These are phyloP conservation scores for Strigamia crassipes DNA, from an alignment of 2,888 invertebrate species.

Conservation along the genomic window DNA sequence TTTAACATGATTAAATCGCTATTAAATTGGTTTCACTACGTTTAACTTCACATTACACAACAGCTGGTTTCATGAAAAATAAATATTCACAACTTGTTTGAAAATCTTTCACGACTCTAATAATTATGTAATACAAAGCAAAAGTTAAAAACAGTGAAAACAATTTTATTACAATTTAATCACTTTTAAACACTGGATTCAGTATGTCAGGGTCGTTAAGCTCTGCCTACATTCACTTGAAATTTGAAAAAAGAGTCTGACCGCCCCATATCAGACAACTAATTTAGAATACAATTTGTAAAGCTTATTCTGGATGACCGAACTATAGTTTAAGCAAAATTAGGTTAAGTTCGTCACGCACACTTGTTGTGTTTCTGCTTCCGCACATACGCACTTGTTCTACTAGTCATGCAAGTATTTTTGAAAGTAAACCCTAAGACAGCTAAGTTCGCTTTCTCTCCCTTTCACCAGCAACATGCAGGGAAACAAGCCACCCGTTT, in stretches of 20 bases:
- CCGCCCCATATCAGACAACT: too few species aligned
- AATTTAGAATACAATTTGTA: too few species aligned
- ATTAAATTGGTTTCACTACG: too few species aligned
- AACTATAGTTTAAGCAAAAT: not conserved
- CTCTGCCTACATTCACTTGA: not conserved
- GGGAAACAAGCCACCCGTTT: slow-evolving; percentile 12
- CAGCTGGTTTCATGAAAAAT: too few species aligned
- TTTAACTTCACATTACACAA: too few species aligned
- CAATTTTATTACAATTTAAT: too few species aligned
- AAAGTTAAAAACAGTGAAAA: too few species aligned
- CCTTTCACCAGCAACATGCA: slow-evolving; percentile 12
- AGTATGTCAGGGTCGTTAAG: not conserved
- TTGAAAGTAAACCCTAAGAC: not conserved
- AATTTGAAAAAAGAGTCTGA: not conserved
- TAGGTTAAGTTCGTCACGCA: slow-evolving; percentile 16
- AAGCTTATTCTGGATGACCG: not conserved
- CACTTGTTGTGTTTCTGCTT: not conserved
- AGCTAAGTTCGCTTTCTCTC: not conserved
- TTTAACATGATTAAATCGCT: too few species aligned
- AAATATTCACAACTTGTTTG: too few species aligned
- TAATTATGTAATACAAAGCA: not conserved
- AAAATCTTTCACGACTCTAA: too few species aligned
- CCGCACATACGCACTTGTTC: not conserved
- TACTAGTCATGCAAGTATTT: slow-evolving; percentile 19
- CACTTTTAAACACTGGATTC: not conserved